phyloP scores from a whole-genome alignment of 2,113 vertebrate genomes.

The Butorides virescens region DNA sequence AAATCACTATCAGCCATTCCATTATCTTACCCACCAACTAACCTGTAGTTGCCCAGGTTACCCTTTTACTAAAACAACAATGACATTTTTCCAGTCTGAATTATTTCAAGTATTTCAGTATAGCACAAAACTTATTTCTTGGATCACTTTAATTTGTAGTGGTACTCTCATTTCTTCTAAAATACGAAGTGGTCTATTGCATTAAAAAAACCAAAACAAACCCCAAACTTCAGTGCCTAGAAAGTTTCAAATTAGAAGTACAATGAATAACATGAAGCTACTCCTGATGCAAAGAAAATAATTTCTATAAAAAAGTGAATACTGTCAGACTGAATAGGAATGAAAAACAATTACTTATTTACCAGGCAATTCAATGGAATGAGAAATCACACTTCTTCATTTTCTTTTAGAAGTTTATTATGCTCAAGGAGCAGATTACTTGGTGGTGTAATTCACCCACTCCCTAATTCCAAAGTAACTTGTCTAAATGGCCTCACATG shows the following conservation, averaged over 20 bases:
- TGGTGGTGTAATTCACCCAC: neutral
- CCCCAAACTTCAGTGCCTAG: neutral
- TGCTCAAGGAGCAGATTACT: neutral
- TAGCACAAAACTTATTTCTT: neutral
- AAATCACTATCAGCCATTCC: neutral
- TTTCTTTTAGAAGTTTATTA: neutral
- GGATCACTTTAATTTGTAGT: neutral
- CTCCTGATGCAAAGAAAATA: neutral
- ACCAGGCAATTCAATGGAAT: neutral
- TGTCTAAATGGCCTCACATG: neutral
- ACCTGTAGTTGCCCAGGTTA: neutral
- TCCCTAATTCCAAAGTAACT: neutral
- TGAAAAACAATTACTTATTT: neutral
- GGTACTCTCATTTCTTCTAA: neutral
- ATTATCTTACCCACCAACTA: neutral
- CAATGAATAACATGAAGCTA: neutral
- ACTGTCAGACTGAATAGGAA: neutral
- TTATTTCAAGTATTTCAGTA: neutral
- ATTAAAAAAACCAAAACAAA: neutral
- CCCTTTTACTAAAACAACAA: neutral
- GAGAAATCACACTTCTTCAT: neutral
- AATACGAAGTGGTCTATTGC: neutral
- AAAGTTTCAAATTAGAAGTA: neutral
- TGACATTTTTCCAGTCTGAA: neutral
- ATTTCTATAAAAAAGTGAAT: neutral